Base-by-base conservation (phyloP, 2,113 vertebrate genomes). In the Quiscalus mexicanus region DNA sequence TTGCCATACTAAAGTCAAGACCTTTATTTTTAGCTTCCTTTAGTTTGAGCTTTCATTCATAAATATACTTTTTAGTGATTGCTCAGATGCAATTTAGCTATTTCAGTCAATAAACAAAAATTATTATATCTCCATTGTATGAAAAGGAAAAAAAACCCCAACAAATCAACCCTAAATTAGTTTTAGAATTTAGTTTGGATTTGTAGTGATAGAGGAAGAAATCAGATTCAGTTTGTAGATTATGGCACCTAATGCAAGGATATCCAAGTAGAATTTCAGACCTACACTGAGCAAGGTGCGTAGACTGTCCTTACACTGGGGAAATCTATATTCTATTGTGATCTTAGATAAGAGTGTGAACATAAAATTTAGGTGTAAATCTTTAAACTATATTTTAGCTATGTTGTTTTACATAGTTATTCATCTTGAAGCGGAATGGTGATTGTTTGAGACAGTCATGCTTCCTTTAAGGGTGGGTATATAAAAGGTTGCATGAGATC, bases 391-490 rank as follows among this genome's bases (percentile, higher is more conserved):
- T 30, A 65, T 64, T 65, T 50, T 78, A 70, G 4, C 30, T 28
- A 44, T 22, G 4, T 11, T 77, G 8, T 27, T 89, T 78, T 30
- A 44, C 4, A 16, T 24, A 60, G 2, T 56, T 84, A 39, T 60
- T 90, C 8, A 39, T 37, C 23, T 74, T 49, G 31, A 84, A 87
- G 12, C 4, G 65, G 30, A 77, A 73, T 41, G 37, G 8, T 11
- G 19, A 31, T 47, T 0, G 0, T 19, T 69, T 58, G n/a, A 80
- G 42, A 73, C 0, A 45, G 35, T 33, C 10, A n/a, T 27, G 8
- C 6, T 25, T 90, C n/a, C 21, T 21, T 60, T 47, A 74, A 49
- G 21, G 17, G 80, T 10, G 3, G 1, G 7, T 37, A 73, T 73
- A 77, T 5, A 37, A 45, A 71, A 73, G 3, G 2, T 23, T 80